Evolutionary conservation across 2,113 vertebrate species (phyloP).

Genomic region (Psilopsiagon aurifrons): DNA sequence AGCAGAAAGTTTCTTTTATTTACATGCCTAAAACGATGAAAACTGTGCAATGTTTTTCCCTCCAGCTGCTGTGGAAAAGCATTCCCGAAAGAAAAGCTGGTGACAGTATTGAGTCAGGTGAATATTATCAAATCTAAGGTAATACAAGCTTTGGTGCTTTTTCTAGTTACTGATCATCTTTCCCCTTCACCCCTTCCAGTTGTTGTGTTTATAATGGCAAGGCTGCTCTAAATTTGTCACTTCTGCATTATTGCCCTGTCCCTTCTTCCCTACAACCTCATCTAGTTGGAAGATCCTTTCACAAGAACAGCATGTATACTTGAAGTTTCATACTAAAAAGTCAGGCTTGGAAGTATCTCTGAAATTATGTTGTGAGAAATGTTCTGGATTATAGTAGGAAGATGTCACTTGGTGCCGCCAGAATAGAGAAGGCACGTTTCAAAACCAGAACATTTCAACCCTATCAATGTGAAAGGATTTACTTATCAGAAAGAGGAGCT

Average conservation of each 20-base stretch:
- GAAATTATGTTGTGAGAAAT: background rate
- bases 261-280: background rate
- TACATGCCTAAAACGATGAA: constrained; percentile 20
- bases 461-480: background rate
- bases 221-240: background rate
- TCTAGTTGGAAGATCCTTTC: background rate
- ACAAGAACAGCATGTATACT: background rate
- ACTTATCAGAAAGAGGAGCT: background rate
- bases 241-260: background rate
- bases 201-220: background rate
- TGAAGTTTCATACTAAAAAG: background rate
- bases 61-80: background rate
- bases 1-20: constrained; percentile 37
- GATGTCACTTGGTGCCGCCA: background rate
- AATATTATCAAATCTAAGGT: background rate
- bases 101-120: background rate
- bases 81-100: background rate
- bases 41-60: background rate
- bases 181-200: background rate
- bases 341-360: background rate
- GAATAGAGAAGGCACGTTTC: background rate
- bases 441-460: background rate
- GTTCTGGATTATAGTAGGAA: background rate
- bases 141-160: background rate
- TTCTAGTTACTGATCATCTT: background rate